These are phyloP conservation scores for Melierax canorus DNA, from an alignment of 2,113 vertebrate species.

Conservation along the genomic window DNA sequence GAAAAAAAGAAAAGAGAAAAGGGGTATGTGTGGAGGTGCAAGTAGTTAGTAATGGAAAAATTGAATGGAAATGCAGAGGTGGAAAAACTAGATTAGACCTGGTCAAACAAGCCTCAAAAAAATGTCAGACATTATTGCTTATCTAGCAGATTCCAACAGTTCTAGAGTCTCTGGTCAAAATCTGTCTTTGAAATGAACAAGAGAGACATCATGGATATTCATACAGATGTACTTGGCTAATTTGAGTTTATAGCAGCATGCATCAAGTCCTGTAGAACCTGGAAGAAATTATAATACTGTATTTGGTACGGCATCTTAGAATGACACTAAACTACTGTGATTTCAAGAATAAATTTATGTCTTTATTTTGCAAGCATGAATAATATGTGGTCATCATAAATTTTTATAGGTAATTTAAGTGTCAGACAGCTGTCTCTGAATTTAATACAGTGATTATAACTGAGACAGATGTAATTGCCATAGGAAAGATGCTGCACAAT, in stretches of 20 bases:
- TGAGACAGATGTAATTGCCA: not conserved
- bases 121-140: not conserved
- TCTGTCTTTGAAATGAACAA: not conserved
- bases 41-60: not conserved
- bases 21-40: not conserved
- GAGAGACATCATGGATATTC: not conserved
- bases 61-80: not conserved
- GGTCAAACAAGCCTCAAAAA: not conserved
- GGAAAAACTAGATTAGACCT: not conserved
- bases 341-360: not conserved
- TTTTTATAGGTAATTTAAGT: not conserved
- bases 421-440: not conserved
- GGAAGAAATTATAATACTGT: not conserved
- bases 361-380: not conserved
- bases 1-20: accelerated
- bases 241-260: not conserved
- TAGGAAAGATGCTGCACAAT: not conserved
- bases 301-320: not conserved
- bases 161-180: not conserved
- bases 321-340: not conserved
- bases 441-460: not conserved
- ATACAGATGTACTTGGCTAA: not conserved
- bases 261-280: not conserved
- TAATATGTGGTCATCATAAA: not conserved
- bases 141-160: not conserved